phyloP scores from a whole-genome alignment of 2,797 vertebrate genomes.

The Darevskia mixta region DNA sequence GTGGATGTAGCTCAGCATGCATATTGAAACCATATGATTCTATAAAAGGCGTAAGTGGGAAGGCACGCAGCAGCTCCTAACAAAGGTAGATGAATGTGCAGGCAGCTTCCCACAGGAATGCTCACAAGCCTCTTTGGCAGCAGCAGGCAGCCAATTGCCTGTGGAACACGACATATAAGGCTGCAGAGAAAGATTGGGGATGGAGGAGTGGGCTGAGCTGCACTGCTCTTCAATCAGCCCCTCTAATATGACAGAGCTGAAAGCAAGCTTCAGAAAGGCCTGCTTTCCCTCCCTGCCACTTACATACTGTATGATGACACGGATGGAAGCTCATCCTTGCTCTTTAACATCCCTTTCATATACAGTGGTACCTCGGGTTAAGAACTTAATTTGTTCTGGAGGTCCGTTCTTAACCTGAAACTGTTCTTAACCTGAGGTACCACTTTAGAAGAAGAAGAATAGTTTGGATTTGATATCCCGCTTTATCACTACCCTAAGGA shows the following conservation, averaged over 20 bases:
- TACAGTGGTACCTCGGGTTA: no score
- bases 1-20: background rate
- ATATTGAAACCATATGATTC: constrained; percentile 26
- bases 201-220: constrained; percentile 28
- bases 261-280: background rate
- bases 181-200: background rate
- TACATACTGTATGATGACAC: background rate
- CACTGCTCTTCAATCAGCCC: background rate
- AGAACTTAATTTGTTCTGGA: no score
- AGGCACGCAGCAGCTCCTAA: constrained; percentile 40
- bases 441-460: no score
- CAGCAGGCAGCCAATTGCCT: constrained; percentile 38
- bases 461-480: no score
- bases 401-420: no score
- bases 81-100: constrained; percentile 36
- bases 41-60: constrained; percentile 30
- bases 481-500: no score
- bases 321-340: background rate
- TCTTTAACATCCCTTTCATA: background rate
- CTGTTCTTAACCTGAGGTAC: no score
- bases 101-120: constrained; percentile 47
- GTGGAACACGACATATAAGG: constrained; percentile 21
- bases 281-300: background rate
- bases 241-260: background rate
- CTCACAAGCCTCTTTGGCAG: constrained; percentile 32